These are phyloP conservation scores for Polyommatus icarus DNA, from an alignment of 2,888 invertebrate species.

Conservation along the genomic window DNA sequence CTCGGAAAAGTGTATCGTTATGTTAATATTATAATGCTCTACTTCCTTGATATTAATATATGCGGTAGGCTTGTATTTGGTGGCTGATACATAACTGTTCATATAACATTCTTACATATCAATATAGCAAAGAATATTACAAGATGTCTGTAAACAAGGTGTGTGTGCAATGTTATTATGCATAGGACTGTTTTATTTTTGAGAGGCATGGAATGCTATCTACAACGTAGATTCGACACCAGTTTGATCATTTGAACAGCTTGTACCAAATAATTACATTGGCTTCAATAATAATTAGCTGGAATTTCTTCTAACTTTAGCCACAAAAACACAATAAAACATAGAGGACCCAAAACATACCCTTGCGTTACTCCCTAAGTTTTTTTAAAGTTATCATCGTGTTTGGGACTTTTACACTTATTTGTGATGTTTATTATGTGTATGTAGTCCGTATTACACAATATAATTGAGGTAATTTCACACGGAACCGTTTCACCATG, in stretches of 20 bases:
- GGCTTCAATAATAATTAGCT: too few species aligned
- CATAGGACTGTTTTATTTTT: too few species aligned
- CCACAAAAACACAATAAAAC: not conserved
- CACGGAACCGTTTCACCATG: slow-evolving; percentile 22
- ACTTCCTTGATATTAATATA: slow-evolving; percentile 2
- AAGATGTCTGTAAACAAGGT: not conserved
- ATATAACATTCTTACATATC: slow-evolving; percentile 1
- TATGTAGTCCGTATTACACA: not conserved
- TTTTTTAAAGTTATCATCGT: not conserved
- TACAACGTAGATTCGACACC: too few species aligned
- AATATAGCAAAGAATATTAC: not conserved
- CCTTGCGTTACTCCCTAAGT: not conserved
- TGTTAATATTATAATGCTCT: not conserved
- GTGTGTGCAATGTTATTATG: not conserved
- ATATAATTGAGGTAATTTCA: slow-evolving; percentile 25
- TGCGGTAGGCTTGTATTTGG: not conserved
- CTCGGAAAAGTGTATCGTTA: slow-evolving; percentile 6
- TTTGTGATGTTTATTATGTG: not conserved
- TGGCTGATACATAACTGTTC: slow-evolving; percentile 1
- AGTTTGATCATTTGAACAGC: too few species aligned
- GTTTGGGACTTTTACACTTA: not conserved
- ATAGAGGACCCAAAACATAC: not conserved
- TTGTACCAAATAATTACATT: too few species aligned
- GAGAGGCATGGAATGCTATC: not conserved
- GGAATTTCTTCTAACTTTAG: not conserved